phyloP scores from a whole-genome alignment of 92 coral and sea anemone genomes.

The Paragorgia papillata region DNA sequence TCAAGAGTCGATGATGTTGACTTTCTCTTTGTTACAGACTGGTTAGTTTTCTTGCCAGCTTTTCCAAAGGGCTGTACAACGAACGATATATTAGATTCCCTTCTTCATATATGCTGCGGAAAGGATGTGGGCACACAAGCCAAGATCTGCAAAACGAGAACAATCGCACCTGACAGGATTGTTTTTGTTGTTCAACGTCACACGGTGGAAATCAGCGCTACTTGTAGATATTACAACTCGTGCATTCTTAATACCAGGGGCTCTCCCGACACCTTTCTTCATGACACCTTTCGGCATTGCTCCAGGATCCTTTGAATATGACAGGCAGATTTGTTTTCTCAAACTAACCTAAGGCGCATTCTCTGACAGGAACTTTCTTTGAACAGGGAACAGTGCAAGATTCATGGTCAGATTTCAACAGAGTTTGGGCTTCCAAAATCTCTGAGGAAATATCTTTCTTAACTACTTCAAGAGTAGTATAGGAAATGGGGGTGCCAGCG shows the following conservation, averaged over 20 bases:
- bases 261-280: too few species aligned
- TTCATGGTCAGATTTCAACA: too few species aligned
- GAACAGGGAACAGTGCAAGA: too few species aligned
- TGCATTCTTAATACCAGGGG: too few species aligned
- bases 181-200: constrained; percentile 39
- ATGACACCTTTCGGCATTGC: constrained; percentile 9
- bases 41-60: constrained; percentile 20
- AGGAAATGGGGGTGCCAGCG: too few species aligned
- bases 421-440: too few species aligned
- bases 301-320: constrained; percentile 24
- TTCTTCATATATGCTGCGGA: constrained; percentile 48
- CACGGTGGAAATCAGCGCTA: constrained; percentile 34
- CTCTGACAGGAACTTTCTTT: background rate
- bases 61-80: constrained; percentile 2
- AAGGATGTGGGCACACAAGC: constrained; percentile 45
- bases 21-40: background rate
- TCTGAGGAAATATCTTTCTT: background rate
- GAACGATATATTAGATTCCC: constrained; percentile 11
- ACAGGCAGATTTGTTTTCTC: constrained; percentile 21
- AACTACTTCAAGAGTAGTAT: background rate
- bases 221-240: constrained; percentile 19
- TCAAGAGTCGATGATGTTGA: background rate
- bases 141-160: constrained; percentile 34
- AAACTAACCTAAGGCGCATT: constrained; percentile 22
- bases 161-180: constrained; percentile 51